Base-by-base conservation (phyloP, 2,888 invertebrate species). In the Gonocerus acuteangulatus region DNA sequence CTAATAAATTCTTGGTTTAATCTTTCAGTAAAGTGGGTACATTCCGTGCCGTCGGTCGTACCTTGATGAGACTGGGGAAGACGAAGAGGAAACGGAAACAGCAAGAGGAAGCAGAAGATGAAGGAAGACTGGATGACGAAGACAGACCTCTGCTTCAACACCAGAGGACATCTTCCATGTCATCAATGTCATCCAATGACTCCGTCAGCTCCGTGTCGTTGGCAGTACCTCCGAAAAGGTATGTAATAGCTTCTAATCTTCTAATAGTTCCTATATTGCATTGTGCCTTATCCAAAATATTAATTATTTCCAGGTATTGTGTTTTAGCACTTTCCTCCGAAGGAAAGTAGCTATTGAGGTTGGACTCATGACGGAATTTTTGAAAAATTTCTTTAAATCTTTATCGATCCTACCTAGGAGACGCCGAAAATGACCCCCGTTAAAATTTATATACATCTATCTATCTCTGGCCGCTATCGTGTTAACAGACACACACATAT, bases 131-230 rank as follows among this genome's bases (percentile, higher is more conserved):
- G n/a, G 67, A 65, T 1, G 60, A 54, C 13, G 61, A 63, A 48
- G 49, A 59, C 16, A 62, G 63, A 1, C 60, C 61, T 2, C 57
- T 66, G 3, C 51, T 59, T 2, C 52, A 61, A 18, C 61, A 64
- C 7, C 63, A 62, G 19, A 42, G 65, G 27, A 64, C 54, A 9
- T 63, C 63, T 2, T 65, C 65, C 15, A 62, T 63, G 58, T 65
- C 66, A 32, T 67, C 67, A n/a, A 23, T 69, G 1, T 69, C 69
- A 4, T 69, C 69, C 62, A 69, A 69, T 56, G 69, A 70, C 32
- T 68, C 69, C 2, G 56, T 65, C 2, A 61, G 61, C 7, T 68
- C 69, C 2, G 51, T 60, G 22, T 48, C 62, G 11, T 4, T 11
- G n/a, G 49, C 65, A 23, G 58, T 62, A 2, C 62, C 64, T 21